Conservation (phyloP, 2,113 vertebrate genomes). For the Piprites chloris region DNA sequence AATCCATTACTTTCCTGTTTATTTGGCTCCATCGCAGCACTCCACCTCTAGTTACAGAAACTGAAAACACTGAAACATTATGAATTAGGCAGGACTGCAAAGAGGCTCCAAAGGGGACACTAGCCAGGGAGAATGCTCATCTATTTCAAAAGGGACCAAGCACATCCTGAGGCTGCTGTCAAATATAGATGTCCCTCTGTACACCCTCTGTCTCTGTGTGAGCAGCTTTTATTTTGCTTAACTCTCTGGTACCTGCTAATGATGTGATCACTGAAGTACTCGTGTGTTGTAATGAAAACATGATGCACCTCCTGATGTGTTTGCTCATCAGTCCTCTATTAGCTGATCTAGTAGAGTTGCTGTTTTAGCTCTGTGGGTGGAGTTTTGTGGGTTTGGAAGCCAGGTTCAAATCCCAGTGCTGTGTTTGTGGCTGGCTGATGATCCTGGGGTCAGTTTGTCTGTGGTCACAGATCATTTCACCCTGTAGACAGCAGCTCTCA, state of each 20-base stretch:
- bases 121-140: not conserved
- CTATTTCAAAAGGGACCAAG: conserved; percentile 12
- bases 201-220: not conserved
- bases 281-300: not conserved
- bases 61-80: conserved; percentile 14
- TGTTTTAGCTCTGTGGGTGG: conserved; percentile 37
- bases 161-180: not conserved
- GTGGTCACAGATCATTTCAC: conserved; percentile 46
- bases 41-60: not conserved
- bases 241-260: conserved; percentile 32
- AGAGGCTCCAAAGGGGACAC: not conserved
- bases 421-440: conserved; percentile 40
- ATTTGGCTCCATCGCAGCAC: conserved; percentile 2
- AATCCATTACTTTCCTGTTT: not conserved
- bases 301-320: not conserved
- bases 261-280: conserved; percentile 16
- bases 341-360: not conserved
- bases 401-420: conserved; percentile 37
- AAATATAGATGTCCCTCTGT: conserved; percentile 40
- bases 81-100: not conserved
- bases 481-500: not conserved
- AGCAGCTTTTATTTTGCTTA: conserved; percentile 15
- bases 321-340: not conserved
- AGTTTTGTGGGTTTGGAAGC: conserved; percentile 38
- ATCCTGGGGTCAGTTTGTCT: conserved; percentile 39